Base-by-base conservation (phyloP, 1,140 invertebrate species). In the Olivierus martensii region DNA sequence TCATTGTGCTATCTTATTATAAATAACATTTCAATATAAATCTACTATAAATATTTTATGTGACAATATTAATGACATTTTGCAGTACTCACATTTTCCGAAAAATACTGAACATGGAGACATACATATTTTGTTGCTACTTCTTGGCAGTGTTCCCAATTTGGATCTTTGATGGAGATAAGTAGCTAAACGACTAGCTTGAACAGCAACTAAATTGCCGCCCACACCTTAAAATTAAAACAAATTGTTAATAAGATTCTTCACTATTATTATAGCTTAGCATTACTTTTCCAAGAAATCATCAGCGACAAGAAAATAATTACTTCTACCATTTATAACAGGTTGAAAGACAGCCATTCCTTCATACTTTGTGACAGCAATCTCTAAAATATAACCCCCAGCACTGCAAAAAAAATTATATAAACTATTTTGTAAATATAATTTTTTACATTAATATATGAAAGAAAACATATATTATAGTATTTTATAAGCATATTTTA, bases 201-300 rank as follows among this genome's bases (percentile, higher is more conserved):
- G 89, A 17, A 95, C 87, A 34, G 91, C 90, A 10, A 86, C 90
- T 62, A 95, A 76, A 68, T 95, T 94, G 3, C 90, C 90, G 39
- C 89, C 91, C 56, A 93, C 87, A 21, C 90, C 54, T 56, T n/a
- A n/a, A n/a, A n/a, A n/a, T n/a, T n/a, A 80, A 75, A n/a, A n/a
- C n/a, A n/a, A n/a, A n/a, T n/a, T n/a, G n/a, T n/a, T n/a, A n/a
- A n/a, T n/a, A n/a, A n/a, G n/a, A n/a, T n/a, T n/a, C n/a, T n/a
- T n/a, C n/a, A n/a, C n/a, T n/a, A n/a, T n/a, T n/a, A n/a, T n/a
- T n/a, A n/a, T n/a, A n/a, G n/a, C n/a, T n/a, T n/a, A n/a, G n/a
- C n/a, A n/a, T n/a, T n/a, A n/a, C n/a, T n/a, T n/a, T n/a, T n/a
- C n/a, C n/a, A n/a, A n/a, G n/a, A n/a, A 17, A 39, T 91, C 49